phyloP scores from a whole-genome alignment of 2,888 invertebrate species.

The Macaria liturata region DNA sequence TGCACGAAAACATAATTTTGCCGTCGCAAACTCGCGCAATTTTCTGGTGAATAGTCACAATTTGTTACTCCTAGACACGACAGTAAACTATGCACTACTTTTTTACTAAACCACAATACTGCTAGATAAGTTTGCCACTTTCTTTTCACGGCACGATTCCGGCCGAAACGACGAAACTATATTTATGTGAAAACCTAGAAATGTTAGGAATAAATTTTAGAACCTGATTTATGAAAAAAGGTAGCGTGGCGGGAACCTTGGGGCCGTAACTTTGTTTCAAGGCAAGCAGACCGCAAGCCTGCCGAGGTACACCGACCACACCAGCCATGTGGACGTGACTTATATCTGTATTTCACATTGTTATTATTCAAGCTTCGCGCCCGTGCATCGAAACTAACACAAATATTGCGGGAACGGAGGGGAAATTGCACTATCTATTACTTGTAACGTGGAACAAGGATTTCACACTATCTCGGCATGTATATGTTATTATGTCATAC shows the following conservation, averaged over 20 bases:
- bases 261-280: conserved; percentile 35
- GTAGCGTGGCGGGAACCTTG: conserved; percentile 23
- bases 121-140: too few relatives aligned
- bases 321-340: conserved; percentile 24
- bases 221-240: conserved; percentile 33
- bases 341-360: conserved; percentile 32
- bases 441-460: conserved; percentile 33
- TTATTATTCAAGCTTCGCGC: conserved; percentile 31
- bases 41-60: too few relatives aligned
- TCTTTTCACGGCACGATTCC: background rate
- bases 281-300: conserved; percentile 42
- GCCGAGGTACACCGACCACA: conserved; percentile 26
- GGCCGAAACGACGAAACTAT: conserved; percentile 3
- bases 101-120: too few relatives aligned
- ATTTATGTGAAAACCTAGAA: conserved; percentile 10
- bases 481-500: background rate
- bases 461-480: conserved; percentile 9
- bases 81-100: too few relatives aligned
- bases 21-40: too few relatives aligned
- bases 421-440: conserved; percentile 40
- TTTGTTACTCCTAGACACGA: too few relatives aligned
- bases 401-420: conserved; percentile 32
- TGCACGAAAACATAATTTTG: too few relatives aligned
- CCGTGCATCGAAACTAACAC: conserved; percentile 33
- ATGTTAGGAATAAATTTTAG: conserved; percentile 9